Evolutionary conservation across 2,797 vertebrate species (phyloP), one percentile per base, ranked within the genome.

Genomic region (Manis crassicaudata): DNA sequence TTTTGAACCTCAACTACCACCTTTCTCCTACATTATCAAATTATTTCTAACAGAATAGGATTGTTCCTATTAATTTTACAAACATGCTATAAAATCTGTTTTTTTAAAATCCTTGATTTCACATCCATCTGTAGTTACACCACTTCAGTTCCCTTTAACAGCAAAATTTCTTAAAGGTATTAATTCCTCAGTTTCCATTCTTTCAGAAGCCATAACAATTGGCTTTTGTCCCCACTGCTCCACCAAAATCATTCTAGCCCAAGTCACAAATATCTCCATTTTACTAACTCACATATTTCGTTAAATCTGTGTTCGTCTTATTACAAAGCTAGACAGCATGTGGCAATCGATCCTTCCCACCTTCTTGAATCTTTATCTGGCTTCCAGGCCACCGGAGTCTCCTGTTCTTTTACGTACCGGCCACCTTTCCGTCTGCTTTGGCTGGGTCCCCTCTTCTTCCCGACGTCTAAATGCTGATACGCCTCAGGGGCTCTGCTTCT

Each of bases 211-310:
- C 67, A 87, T 18, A 52, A 46, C 6, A 88, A 60, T 0, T 92
- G 60, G 46, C 32, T 88, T 87, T 75, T 67, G 20, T 77, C 50
- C 84, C 40, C 50, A 87, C 7, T 54, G 16, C 7, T 85, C 60
- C 54, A 75, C 25, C 54, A 76, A 92, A 96, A 88, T 14, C 56
- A 83, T 56, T 89, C 86, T 75, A 80, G 43, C 63, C 46, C 87
- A 84, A 29, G 54, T 90, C 62, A 72, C 46, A 23, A 85, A 32
- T 77, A 46, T 20, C 37, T 92, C 63, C n/a, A 46, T 43, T 73
- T 77, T n/a, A 72, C 76, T 84, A 77, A 70, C 63, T 37, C 62
- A 79, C 0, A 77, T 52, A 60, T 13, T 46, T 46, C 10, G 10
- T 46, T 46, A 46, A 43, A 81, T 60, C 52, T 40, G 14, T 72